Evolutionary conservation across 2,113 vertebrate genomes (phyloP).

Genomic region (Prochilodus magdalenae): DNA sequence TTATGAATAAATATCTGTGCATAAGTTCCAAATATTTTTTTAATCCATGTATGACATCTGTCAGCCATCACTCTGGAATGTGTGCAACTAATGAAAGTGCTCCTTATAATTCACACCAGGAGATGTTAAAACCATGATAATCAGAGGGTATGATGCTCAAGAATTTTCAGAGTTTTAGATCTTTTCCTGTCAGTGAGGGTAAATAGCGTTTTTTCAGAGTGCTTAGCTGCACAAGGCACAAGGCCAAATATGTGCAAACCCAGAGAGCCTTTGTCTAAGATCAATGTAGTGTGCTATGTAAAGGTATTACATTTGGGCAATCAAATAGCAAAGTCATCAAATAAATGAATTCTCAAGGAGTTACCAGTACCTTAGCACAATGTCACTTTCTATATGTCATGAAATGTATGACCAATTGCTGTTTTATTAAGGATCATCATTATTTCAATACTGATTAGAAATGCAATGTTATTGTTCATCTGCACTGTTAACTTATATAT

Average conservation of each 20-base stretch:
- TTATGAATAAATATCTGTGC: not conserved
- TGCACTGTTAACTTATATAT: too few relatives aligned
- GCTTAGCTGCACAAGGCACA: conserved; percentile 32
- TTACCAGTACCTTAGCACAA: conserved; percentile 33
- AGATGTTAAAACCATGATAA: not conserved
- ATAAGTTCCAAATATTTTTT: too few relatives aligned
- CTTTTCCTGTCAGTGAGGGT: not conserved
- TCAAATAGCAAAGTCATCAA: conserved; percentile 63
- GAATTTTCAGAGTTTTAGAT: conserved; percentile 3
- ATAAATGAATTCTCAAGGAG: conserved; percentile 60
- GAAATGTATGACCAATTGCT: conserved; percentile 25
- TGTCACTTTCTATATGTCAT: conserved; percentile 24
- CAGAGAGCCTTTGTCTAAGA: conserved; percentile 60
- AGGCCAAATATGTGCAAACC: conserved; percentile 71
- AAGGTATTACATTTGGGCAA: conserved; percentile 67
- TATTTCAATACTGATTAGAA: not conserved
- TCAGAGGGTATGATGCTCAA: not conserved
- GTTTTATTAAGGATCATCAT: not conserved
- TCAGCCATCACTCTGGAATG: not conserved
- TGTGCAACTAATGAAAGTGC: not conserved
- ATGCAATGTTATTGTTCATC: not conserved
- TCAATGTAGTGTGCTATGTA: conserved; percentile 69
- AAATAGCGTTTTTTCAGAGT: conserved; percentile 6
- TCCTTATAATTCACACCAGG: not conserved
- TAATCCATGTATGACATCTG: not conserved